Evolutionary conservation across 2,113 vertebrate genomes (phyloP).

Genomic region (Pao palembangensis): DNA sequence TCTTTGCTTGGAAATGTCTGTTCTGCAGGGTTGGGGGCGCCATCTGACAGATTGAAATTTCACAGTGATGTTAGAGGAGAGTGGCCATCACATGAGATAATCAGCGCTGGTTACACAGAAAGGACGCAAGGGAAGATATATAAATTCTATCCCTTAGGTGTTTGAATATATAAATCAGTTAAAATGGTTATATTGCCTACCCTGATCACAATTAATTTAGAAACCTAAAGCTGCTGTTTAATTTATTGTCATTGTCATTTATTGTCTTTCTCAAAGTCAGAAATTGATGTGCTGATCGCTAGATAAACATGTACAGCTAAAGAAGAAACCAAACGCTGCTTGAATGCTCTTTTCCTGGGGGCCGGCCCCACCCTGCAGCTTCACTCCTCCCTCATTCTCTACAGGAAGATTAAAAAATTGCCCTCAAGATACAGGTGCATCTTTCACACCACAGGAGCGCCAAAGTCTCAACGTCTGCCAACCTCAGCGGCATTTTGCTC

Average conservation of each 20-base stretch:
- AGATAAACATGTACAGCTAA: no score
- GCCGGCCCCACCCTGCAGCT: constrained; percentile 1
- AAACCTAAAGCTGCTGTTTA: no score
- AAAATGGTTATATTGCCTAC: no score
- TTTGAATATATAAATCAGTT: no score
- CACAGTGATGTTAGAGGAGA: constrained; percentile 5
- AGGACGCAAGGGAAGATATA: no score
- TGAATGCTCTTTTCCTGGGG: not conserved
- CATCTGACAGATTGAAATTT: constrained; percentile 25
- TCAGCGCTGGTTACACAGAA: not conserved
- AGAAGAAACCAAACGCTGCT: not conserved
- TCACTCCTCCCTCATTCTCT: not conserved
- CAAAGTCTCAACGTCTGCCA: not conserved
- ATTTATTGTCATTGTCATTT: no score
- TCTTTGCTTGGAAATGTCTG: not conserved
- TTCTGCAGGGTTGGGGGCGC: not conserved
- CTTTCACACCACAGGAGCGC: not conserved
- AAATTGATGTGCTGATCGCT: no score
- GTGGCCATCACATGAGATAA: constrained; percentile 9
- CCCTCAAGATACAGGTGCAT: constrained; percentile 10
- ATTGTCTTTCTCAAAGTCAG: no score
- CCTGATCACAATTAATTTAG: no score
- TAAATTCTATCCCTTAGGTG: no score
- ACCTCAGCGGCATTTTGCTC: not conserved
- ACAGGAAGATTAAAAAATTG: not conserved